phyloP scores from a whole-genome alignment of 2,113 vertebrate genomes.

The Grammomys dolichurus region DNA sequence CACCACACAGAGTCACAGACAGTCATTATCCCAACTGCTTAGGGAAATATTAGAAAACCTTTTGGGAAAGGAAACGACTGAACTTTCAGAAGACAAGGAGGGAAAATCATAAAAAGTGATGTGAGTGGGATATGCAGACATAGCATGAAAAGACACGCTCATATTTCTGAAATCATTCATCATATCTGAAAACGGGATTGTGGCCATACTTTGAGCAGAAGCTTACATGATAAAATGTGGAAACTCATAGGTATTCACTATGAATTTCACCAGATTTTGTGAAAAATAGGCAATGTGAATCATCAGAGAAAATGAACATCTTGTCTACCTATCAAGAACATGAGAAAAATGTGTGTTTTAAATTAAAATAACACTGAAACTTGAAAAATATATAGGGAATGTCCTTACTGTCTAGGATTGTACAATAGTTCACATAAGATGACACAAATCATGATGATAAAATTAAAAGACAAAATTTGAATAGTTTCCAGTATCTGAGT shows the following conservation, averaged over 20 bases:
- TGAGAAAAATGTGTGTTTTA: background rate
- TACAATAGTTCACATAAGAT: background rate
- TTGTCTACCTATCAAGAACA: background rate
- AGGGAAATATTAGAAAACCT: background rate
- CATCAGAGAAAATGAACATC: conserved; percentile 28
- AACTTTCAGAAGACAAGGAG: background rate
- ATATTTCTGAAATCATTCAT: background rate
- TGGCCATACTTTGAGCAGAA: background rate
- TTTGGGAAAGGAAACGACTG: background rate
- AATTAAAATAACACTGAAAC: background rate
- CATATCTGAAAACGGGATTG: background rate
- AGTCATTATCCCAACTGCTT: background rate
- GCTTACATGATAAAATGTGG: background rate
- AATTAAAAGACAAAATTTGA: background rate
- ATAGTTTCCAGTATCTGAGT: background rate
- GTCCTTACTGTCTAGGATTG: background rate
- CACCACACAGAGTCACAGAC: background rate
- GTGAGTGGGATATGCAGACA: accelerated
- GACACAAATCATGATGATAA: background rate
- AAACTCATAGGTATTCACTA: background rate
- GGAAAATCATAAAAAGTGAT: background rate
- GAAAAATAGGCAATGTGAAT: conserved; percentile 18
- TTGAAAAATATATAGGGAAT: background rate
- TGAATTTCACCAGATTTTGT: background rate
- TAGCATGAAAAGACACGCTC: background rate